Evolutionary conservation across 2,888 invertebrate species (phyloP), one percentile per base, ranked within the genome.

Genomic region (Eupithecia vulgata): DNA sequence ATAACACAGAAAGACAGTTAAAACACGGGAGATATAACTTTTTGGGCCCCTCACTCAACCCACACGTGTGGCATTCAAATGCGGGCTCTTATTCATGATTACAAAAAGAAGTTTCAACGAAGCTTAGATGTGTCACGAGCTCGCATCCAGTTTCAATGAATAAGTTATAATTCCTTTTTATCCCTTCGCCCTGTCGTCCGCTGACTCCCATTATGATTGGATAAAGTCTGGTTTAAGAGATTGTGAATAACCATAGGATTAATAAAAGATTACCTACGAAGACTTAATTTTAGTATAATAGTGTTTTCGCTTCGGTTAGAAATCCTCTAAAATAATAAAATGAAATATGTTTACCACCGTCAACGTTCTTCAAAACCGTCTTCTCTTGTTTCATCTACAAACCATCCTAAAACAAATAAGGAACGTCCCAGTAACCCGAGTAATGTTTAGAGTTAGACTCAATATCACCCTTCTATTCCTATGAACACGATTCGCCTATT

Each of bases 401-500:
- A 7, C 13, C 65, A 12, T 72, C 67, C 69, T 40, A 64, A 74
- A 72, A 72, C 72, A 71, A 79, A 77, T 71, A 78, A 75, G 75
- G 75, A 52, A 34, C 70, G 80, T 79, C 76, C 81, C 79, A 81
- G 77, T 81, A 81, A 82, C 72, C 71, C 67, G 71, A 76, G 67
- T 65, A 66, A 61, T 73, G 74, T 74, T 77, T 75, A 81, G 80
- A 79, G 80, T 77, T 75, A 81, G 80, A 79, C 80, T 78, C 66
- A 73, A 79, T 79, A 79, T 78, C 78, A 78, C 81, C 71, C 81
- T 78, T 78, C 72, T 72, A 76, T 81, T 81, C 78, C 80, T 80
- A 79, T 79, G 79, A 78, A 82, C 79, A 75, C 70, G 78, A 72
- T 79, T 76, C 78, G 80, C 80, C 80, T 79, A 82, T 81, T 76